phyloP scores from a whole-genome alignment of 2,113 vertebrate species.

The Zingel zingel region DNA sequence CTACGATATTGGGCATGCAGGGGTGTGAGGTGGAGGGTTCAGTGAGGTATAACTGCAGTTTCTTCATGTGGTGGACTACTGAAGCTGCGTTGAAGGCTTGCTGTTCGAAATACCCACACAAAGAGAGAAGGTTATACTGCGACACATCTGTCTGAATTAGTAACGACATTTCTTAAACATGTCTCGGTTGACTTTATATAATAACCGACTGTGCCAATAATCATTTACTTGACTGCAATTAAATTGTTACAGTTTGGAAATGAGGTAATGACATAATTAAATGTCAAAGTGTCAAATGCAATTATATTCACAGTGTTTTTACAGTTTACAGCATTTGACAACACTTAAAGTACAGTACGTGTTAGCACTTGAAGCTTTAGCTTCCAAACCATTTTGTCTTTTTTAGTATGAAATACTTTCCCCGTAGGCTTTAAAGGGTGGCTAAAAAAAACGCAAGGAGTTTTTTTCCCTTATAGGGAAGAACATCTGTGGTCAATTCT shows the following conservation, averaged over 20 bases:
- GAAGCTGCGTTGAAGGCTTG: slow-evolving; percentile 91
- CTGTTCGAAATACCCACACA: slow-evolving; percentile 74
- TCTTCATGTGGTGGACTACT: slow-evolving; percentile 91
- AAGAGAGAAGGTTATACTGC: neutral
- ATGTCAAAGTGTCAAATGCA: too few species aligned
- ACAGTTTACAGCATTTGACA: too few species aligned
- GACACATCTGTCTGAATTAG: neutral
- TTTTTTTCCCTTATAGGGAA: too few species aligned
- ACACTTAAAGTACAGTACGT: neutral
- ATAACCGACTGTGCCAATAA: neutral
- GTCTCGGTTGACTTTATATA: neutral
- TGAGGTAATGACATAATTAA: too few species aligned
- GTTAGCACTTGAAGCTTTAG: neutral
- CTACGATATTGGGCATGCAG: slow-evolving; percentile 53
- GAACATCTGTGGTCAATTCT: neutral
- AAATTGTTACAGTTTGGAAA: neutral
- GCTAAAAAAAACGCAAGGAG: neutral
- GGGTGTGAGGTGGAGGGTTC: slow-evolving; percentile 20
- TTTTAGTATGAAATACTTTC: neutral
- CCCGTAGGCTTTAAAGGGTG: neutral
- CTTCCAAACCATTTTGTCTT: neutral
- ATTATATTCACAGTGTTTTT: too few species aligned
- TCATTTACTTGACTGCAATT: neutral
- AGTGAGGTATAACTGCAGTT: slow-evolving; percentile 84
- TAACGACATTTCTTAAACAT: neutral